Conservation (phyloP, 2,797 vertebrate species). For the Chrysolophus pictus region DNA sequence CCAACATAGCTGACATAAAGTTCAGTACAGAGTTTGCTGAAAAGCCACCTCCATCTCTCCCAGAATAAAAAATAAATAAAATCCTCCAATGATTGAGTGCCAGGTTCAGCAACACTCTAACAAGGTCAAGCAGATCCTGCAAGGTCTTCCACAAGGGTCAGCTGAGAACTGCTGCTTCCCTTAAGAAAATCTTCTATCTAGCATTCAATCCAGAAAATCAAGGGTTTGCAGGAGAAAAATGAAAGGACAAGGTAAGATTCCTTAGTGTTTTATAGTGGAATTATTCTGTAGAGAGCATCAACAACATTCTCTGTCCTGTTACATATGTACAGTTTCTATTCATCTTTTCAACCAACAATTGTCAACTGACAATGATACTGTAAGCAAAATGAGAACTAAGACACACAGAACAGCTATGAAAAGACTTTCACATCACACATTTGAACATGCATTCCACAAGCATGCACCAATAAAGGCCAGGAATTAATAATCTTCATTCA, state of each 20-base stretch:
- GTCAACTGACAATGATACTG: neutral
- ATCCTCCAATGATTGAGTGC: neutral
- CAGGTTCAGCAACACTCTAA: neutral
- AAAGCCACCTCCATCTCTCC: neutral
- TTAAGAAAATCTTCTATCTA: neutral
- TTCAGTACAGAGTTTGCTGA: neutral
- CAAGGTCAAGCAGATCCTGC: neutral
- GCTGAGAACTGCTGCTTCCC: neutral
- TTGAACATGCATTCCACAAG: neutral
- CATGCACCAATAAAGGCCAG: neutral
- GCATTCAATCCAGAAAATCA: neutral
- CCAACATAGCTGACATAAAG: neutral
- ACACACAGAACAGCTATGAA: no score
- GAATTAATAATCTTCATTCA: neutral
- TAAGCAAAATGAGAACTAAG: neutral
- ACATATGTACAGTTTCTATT: neutral
- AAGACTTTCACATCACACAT: neutral
- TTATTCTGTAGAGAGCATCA: neutral
- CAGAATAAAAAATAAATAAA: neutral
- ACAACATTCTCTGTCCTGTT: neutral
- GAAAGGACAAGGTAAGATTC: neutral
- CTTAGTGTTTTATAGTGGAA: neutral
- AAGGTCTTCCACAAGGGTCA: neutral
- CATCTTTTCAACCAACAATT: neutral
- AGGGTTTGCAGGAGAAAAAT: neutral